Evolutionary conservation across 1,140 invertebrate species (phyloP).

Genomic region (Heliconius hermathena): DNA sequence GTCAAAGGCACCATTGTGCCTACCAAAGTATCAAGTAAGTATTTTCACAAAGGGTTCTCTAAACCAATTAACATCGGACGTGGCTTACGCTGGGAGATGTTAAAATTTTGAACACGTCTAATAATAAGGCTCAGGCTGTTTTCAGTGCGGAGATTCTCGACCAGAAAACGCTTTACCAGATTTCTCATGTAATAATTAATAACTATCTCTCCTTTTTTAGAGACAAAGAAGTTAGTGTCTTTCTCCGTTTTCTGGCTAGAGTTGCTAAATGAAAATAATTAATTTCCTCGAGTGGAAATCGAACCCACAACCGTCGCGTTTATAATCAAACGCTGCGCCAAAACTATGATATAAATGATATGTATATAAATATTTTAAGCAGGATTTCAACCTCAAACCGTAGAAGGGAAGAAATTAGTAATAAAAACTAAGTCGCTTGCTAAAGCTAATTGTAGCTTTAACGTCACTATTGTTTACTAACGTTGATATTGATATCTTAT

Average conservation of each 20-base stretch:
- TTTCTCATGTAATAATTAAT: too few species aligned
- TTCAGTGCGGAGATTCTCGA: neutral
- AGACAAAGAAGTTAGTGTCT: too few species aligned
- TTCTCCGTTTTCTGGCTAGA: too few species aligned
- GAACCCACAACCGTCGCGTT: too few species aligned
- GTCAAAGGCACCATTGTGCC: too few species aligned
- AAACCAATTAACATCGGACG: neutral
- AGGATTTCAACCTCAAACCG: neutral
- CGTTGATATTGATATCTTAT: slow-evolving; percentile 5
- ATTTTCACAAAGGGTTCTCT: neutral
- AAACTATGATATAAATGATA: too few species aligned
- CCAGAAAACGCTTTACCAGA: neutral
- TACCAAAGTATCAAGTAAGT: neutral
- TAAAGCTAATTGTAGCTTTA: neutral
- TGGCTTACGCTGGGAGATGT: neutral
- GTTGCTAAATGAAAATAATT: too few species aligned
- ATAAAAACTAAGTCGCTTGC: neutral
- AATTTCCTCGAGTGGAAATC: too few species aligned
- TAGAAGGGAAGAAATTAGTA: neutral
- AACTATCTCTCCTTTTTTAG: too few species aligned
- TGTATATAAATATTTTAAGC: too few species aligned
- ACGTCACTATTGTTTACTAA: slow-evolving; percentile 1
- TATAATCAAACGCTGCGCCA: too few species aligned
- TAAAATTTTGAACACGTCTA: neutral
- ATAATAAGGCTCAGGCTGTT: neutral